These are phyloP conservation scores for Neoascia interrupta DNA, from an alignment of 2,888 invertebrate species.

Conservation along the genomic window DNA sequence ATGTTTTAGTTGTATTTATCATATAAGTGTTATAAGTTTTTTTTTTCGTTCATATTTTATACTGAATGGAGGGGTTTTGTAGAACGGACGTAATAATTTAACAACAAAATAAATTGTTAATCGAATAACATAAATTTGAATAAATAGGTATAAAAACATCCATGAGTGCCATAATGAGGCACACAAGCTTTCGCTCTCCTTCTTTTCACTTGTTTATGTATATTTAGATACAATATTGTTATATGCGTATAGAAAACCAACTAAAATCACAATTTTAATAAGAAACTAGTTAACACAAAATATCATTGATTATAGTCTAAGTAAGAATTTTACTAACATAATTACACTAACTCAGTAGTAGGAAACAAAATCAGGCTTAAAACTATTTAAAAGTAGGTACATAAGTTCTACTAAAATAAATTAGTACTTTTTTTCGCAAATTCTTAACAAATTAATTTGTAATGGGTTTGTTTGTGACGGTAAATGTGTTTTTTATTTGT, in stretches of 20 bases:
- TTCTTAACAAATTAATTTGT: slow-evolving; percentile 39
- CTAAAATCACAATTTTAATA: slow-evolving; percentile 41
- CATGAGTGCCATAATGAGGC: no score
- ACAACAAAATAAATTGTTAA: slow-evolving; percentile 31
- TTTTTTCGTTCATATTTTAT: slow-evolving; percentile 42
- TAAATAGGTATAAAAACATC: slow-evolving; percentile 34
- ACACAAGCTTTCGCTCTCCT: no score
- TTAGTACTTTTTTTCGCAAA: slow-evolving; percentile 13
- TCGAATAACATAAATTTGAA: slow-evolving; percentile 17
- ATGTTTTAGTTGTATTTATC: slow-evolving; percentile 31
- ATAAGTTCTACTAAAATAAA: slow-evolving; percentile 3
- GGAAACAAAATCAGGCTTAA: slow-evolving; percentile 21
- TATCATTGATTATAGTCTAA: no score
- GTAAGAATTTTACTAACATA: slow-evolving; percentile 31
- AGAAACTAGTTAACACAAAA: slow-evolving; percentile 49
- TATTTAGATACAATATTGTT: no score
- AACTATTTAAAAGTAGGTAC: not conserved
- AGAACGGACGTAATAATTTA: slow-evolving; percentile 64
- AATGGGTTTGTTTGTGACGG: slow-evolving; percentile 38
- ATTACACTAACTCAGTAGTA: slow-evolving; percentile 32
- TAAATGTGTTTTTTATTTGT: slow-evolving; percentile 7
- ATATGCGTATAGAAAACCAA: not conserved
- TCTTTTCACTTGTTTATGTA: no score
- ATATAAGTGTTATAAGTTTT: slow-evolving; percentile 36
- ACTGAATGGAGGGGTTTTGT: slow-evolving; percentile 66